Evolutionary conservation across 1,140 invertebrate genomes (phyloP).

Genomic region (Drosophila erecta): DNA sequence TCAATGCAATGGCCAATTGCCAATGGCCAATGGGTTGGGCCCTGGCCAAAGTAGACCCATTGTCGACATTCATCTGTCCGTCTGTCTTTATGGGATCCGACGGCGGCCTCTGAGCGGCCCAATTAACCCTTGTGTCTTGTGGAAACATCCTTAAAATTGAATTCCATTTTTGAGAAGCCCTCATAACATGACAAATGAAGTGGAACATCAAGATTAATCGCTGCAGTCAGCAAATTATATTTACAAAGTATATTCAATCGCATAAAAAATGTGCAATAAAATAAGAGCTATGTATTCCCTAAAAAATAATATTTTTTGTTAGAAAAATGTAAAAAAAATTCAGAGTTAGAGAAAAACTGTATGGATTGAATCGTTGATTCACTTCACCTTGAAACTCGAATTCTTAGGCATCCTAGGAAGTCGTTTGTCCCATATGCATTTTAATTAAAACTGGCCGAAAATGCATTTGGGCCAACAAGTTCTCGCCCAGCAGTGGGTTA

Average conservation of each 20-base stretch:
- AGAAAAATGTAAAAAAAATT: no score
- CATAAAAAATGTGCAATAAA: no score
- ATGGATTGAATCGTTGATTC: no score
- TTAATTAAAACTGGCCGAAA: neutral
- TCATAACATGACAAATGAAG: conserved; percentile 8
- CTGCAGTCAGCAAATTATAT: neutral
- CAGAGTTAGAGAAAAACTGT: no score
- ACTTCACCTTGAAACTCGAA: neutral
- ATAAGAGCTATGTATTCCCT: no score
- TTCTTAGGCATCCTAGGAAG: neutral
- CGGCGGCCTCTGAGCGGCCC: conserved; percentile 17
- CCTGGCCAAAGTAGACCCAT: conserved; percentile 50
- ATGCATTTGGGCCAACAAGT: neutral
- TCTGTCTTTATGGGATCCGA: conserved; percentile 22
- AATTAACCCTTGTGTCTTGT: conserved; percentile 42
- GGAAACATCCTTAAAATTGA: conserved; percentile 19
- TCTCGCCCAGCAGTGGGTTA: conserved; percentile 17
- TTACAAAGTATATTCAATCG: neutral
- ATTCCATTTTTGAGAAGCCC: conserved; percentile 3
- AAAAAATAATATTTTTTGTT: no score
- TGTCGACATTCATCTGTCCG: conserved; percentile 54
- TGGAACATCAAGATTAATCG: conserved; percentile 16
- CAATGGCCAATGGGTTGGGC: conserved; percentile 14
- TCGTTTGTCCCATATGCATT: neutral
- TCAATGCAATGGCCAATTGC: conserved; percentile 1